These are phyloP conservation scores for Aelia acuminata DNA, from an alignment of 2,888 invertebrate species.

Conservation along the genomic window DNA sequence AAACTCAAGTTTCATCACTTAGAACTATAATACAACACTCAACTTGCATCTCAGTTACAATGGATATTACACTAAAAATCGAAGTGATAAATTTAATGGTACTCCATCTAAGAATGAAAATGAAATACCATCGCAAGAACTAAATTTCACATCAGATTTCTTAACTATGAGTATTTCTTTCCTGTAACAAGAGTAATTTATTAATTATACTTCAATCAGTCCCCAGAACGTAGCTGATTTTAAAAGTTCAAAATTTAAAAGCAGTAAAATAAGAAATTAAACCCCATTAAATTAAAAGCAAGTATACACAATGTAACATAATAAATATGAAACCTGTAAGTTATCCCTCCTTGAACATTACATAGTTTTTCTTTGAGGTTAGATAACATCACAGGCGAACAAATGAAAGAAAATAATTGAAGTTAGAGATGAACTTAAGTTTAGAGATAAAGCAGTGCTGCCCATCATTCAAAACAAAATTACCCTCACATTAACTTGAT, in stretches of 20 bases:
- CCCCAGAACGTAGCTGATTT: not conserved
- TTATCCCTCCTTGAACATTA: not conserved
- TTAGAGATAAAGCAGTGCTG: too few relatives aligned
- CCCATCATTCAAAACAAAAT: too few relatives aligned
- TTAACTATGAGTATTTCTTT: not conserved
- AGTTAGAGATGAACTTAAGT: too few relatives aligned
- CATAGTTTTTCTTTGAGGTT: not conserved
- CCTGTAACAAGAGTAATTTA: not conserved
- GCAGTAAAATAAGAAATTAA: not conserved
- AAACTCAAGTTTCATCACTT: too few relatives aligned
- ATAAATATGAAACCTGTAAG: not conserved
- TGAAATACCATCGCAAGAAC: not conserved
- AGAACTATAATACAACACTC: too few relatives aligned
- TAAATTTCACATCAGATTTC: too few relatives aligned
- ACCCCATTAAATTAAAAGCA: not conserved
- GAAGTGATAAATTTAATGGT: not conserved
- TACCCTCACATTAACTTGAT: too few relatives aligned
- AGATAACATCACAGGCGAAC: not conserved
- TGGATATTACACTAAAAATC: not conserved
- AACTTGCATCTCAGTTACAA: not conserved
- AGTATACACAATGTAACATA: not conserved
- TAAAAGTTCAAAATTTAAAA: not conserved
- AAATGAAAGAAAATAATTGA: not conserved
- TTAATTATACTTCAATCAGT: not conserved
- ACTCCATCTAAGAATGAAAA: not conserved